Evolutionary conservation across 2,113 vertebrate species (phyloP), one percentile per base, ranked within the genome.

Genomic region (Crotalus helleri): DNA sequence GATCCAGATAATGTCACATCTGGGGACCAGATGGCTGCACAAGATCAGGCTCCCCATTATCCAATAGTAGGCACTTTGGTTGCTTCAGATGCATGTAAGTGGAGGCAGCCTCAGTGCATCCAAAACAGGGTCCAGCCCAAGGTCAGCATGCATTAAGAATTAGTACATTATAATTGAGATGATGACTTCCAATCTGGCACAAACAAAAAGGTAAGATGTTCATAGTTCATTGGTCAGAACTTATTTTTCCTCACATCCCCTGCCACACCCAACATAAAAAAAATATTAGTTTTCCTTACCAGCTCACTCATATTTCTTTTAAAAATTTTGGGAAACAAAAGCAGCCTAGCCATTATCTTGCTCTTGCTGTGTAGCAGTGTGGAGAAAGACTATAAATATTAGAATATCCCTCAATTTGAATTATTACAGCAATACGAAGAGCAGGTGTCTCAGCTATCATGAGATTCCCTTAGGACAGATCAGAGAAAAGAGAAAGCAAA

Each of bases 341-440:
- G 21, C 46, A 24, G 2, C 9, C 17, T 3, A 49, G 61, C 49
- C 1, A 74, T 29, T 4, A 44, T 85, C 10, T 57, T 87, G 57
- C 74, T 94, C 90, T 89, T 53, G 13, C 33, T 87, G 92, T 59
- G 53, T 85, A 74, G 23, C 49, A 91, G 17, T 95, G 53, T 85
- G 21, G 17, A 1, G 3, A 92, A 92, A 64, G 21, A 64, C 3
- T 85, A 44, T 39, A 88, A 93, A 95, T 90, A 85, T 3, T 26
- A 87, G 46, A 92, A 13, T 93, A 92, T 94, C 88, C 88, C 15
- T 95, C 91, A 81, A 3, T 94, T 95, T 94, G 24, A 49, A 94
- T 95, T 95, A 92, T 21, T 91, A 53, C 24, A 91, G 5, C 11
- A 87, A 13, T 49, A 95, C 0, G 57, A 92, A 55, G 1, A 92